Conservation (phyloP, 2,888 invertebrate species). For the Hyalella azteca region DNA sequence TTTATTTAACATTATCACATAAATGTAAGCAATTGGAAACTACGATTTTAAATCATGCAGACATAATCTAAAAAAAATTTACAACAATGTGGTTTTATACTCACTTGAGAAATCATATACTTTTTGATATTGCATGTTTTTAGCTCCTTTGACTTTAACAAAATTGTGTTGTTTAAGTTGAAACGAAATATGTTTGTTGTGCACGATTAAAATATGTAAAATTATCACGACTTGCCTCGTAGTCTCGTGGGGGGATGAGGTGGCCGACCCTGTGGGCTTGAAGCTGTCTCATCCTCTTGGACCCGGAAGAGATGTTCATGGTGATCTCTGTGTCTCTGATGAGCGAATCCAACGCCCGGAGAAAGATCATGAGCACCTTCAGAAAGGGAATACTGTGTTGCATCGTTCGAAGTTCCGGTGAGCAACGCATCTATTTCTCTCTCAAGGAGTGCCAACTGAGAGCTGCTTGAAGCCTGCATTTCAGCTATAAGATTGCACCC, state of each 20-base stretch:
- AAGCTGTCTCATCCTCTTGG: neutral
- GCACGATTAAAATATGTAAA: too few relatives aligned
- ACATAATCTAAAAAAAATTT: too few relatives aligned
- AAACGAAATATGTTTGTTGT: neutral
- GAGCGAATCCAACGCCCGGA: neutral
- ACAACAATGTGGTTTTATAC: too few relatives aligned
- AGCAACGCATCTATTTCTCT: slow-evolving; percentile 55
- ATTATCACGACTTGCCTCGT: slow-evolving; percentile 17
- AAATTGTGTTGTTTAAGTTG: neutral
- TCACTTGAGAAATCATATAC: neutral
- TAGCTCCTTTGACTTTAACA: too few relatives aligned
- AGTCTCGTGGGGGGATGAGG: slow-evolving; percentile 16
- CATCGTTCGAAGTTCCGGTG: slow-evolving; percentile 42
- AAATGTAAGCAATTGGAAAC: too few relatives aligned
- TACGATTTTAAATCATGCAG: too few relatives aligned
- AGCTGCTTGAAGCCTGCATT: slow-evolving; percentile 34
- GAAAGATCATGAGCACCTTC: neutral
- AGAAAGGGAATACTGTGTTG: neutral
- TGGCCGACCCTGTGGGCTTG: neutral
- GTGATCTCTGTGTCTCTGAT: neutral
- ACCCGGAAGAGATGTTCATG: neutral
- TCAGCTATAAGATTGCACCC: neutral
- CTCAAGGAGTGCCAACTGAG: slow-evolving; percentile 47
- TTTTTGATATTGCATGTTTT: neutral
- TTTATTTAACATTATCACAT: too few relatives aligned